phyloP scores from a whole-genome alignment of 2,797 vertebrate genomes.

The Peromyscus aztecus region DNA sequence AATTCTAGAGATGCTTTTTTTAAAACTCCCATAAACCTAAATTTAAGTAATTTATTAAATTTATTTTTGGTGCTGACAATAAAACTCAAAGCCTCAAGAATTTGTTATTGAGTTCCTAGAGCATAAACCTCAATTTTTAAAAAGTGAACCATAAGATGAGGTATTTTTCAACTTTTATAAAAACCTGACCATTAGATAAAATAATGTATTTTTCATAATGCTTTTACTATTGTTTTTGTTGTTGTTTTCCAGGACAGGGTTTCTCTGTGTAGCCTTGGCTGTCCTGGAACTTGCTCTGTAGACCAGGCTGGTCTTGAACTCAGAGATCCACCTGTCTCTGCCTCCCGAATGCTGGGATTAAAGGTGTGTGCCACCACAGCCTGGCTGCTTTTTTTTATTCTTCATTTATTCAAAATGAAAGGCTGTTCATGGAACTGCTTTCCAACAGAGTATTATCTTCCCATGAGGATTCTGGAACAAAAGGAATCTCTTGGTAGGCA shows the following conservation, averaged over 20 bases:
- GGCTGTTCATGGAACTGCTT: constrained; percentile 1
- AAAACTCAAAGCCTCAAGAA: not conserved
- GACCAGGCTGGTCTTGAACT: no score
- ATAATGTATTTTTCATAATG: constrained; percentile 23
- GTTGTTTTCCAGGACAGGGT: no score
- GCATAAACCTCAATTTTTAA: constrained; percentile 47
- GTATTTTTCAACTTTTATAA: not conserved
- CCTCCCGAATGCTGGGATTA: no score
- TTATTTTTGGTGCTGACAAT: not conserved
- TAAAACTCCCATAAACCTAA: constrained; percentile 40
- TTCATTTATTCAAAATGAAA: constrained; percentile 41
- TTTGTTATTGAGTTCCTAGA: not conserved
- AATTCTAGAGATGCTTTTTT: constrained; percentile 21
- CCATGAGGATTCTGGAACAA: not conserved
- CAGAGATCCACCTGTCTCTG: no score
- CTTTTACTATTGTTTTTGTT: not conserved
- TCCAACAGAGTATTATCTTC: not conserved
- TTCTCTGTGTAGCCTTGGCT: no score
- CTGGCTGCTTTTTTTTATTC: not conserved
- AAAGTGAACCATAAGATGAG: not conserved
- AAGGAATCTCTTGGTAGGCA: not conserved
- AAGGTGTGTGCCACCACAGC: no score
- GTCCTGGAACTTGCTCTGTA: no score
- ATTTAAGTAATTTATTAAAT: constrained; percentile 23
- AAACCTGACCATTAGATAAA: not conserved